phyloP scores from a whole-genome alignment of 2,113 vertebrate species.

The Gymnarchus niloticus region DNA sequence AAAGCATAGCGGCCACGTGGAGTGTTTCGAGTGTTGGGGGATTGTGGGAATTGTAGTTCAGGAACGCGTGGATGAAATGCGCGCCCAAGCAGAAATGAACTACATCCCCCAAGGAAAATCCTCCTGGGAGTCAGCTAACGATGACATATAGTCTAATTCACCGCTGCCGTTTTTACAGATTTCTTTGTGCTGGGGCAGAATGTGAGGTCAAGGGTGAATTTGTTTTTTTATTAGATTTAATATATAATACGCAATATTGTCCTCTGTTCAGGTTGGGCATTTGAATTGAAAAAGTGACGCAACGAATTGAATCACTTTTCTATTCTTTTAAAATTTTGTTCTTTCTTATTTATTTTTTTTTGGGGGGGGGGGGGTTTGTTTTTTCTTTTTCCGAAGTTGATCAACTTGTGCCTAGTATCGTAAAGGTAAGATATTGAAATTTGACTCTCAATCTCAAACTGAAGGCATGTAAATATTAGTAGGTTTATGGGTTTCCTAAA shows the following conservation, averaged over 20 bases:
- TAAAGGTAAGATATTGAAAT: slow-evolving; percentile 3
- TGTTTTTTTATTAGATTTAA: not conserved
- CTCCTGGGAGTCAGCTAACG: slow-evolving; percentile 29
- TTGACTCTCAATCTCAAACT: too few relatives aligned
- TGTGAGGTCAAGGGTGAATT: slow-evolving; percentile 6
- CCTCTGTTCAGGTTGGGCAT: not conserved
- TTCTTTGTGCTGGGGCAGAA: slow-evolving; percentile 47
- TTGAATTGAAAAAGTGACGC: not conserved
- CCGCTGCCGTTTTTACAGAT: slow-evolving; percentile 51
- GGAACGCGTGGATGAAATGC: too few relatives aligned
- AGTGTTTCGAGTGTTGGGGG: slow-evolving; percentile 45
- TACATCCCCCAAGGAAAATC: slow-evolving; percentile 49
- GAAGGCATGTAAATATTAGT: not conserved
- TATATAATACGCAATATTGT: not conserved
- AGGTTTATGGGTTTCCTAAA: not conserved
- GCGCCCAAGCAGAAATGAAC: slow-evolving; percentile 10
- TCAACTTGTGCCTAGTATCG: not conserved
- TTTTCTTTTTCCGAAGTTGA: not conserved
- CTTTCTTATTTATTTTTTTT: not conserved
- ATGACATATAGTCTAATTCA: slow-evolving; percentile 45
- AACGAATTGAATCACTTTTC: slow-evolving; percentile 18
- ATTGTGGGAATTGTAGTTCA: slow-evolving; percentile 52
- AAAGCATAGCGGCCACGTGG: slow-evolving; percentile 63
- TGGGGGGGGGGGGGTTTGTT: not conserved
- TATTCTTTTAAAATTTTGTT: not conserved